Percentiles rank a stretch among this genome's conserved stretches.
Evolutionary conservation across 1,140 invertebrate species (phyloP).

Genomic region (Ylistrum balloti): DNA sequence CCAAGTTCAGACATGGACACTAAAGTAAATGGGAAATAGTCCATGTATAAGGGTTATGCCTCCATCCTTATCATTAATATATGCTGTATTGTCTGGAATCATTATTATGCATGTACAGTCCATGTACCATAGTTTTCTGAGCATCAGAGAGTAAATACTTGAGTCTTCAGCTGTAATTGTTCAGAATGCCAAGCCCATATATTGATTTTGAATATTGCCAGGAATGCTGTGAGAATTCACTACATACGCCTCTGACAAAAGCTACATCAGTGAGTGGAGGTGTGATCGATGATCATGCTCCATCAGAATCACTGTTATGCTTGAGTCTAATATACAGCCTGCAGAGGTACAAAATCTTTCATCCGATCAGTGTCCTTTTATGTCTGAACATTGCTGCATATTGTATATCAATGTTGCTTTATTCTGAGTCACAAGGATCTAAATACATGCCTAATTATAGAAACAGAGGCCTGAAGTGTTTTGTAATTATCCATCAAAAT

Average conservation of each 20-base stretch:
- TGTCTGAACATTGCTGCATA: neutral
- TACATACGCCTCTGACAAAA: neutral
- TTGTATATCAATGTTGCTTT: too few relatives aligned
- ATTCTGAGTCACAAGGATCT: neutral
- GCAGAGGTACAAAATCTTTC: neutral
- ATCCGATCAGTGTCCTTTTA: neutral
- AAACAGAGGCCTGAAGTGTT: neutral
- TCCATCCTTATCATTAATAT: neutral
- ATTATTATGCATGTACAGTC: neutral
- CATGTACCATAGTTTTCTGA: neutral
- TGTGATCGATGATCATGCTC: constrained; percentile 20
- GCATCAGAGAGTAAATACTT: neutral
- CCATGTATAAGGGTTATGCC: neutral
- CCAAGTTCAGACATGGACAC: neutral
- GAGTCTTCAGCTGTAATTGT: neutral
- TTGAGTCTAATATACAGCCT: neutral
- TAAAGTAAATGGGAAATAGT: neutral
- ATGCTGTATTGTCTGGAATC: neutral
- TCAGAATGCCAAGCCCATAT: neutral
- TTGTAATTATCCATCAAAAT: neutral
- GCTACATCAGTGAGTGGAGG: constrained; percentile 12
- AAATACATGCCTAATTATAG: too few relatives aligned
- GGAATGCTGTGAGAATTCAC: neutral
- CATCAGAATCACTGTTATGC: neutral
- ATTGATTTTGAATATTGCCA: constrained; percentile 27